Evolutionary conservation across 2,888 invertebrate genomes (phyloP), one percentile per base, ranked within the genome.

Genomic region (Nomada goodeniana): DNA sequence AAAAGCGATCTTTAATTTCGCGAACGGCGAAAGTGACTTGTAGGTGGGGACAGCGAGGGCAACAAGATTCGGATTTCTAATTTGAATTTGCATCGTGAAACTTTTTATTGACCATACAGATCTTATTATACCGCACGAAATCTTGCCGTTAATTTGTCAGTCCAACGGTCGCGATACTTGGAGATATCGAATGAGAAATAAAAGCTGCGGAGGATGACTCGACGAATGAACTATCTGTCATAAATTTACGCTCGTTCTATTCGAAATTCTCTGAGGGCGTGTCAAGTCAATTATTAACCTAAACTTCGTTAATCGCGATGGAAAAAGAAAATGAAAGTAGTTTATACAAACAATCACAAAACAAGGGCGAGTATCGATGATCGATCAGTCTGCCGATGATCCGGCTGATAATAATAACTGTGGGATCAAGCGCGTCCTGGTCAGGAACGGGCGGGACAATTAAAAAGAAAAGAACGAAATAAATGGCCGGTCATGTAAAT

Each of bases 1-100:
- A 89, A 89, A 89, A 83, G 85, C 85, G 85, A 89, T 86, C 86
- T 89, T 91, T 90, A 90, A 90, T 91, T 91, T 86, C 84, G 68
- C 77, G 87, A 76, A 83, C 61, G 84, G 82, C 82, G 80, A 82
- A 83, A 80, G 73, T 78, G 83, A 73, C 74, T 73, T 55, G 86
- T 59, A 76, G 79, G 79, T 67, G 69, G 76, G 79, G 76, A 75
- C 73, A 76, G 59, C 29, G 73, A 29, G 55, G 67, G 44, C 29
- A 67, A 63, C 67, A 52, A 20, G 64, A 76, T 65, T 60, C 20
- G 20, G n/a, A 75, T 53, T 64, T 52, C 50, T 80, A 72, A 76
- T 57, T 72, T 63, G 29, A 29, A 15, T 26, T 44, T 47, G 20
- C 10, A 26, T 36, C 15, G n/a, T 50, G 26, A 0, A 74, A 52